These are phyloP conservation scores for Ondatra zibethicus DNA, from an alignment of 2,113 vertebrate species.

Conservation along the genomic window DNA sequence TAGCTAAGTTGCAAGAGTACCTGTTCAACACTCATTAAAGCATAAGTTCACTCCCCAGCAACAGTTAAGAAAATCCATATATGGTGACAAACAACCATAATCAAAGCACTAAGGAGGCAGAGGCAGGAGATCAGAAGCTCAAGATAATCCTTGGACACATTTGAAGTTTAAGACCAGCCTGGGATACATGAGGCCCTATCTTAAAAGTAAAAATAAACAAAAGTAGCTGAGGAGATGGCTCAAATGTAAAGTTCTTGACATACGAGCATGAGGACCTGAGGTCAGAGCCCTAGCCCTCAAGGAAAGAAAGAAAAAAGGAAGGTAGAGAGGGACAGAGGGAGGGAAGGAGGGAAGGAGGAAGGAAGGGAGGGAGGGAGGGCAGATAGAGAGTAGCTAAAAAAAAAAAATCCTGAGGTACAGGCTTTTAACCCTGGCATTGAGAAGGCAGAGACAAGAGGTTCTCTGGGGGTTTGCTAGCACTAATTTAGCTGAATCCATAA, in stretches of 20 bases:
- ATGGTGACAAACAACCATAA: neutral
- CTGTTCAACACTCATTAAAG: too few relatives aligned
- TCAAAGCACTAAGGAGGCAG: neutral
- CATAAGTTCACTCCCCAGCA: neutral
- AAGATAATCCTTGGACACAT: too few relatives aligned
- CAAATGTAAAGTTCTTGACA: neutral
- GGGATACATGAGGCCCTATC: neutral
- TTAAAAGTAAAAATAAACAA: neutral
- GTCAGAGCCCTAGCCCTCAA: neutral
- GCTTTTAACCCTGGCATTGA: too few relatives aligned
- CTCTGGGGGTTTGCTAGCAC: neutral
- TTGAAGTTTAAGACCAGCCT: neutral
- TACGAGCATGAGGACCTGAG: neutral
- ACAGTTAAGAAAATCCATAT: neutral
- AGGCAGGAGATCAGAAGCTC: neutral
- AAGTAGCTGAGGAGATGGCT: neutral
- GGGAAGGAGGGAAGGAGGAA: accelerated
- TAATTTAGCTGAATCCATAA: neutral
- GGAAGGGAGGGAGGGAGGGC: accelerated
- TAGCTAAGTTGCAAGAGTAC: neutral
- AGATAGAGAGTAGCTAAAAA: neutral
- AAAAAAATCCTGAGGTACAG: neutral
- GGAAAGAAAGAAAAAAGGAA: too few relatives aligned
- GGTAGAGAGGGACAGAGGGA: accelerated
- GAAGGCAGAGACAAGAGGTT: neutral